Base-by-base conservation (phyloP, 2,888 invertebrate species). In the Hypomecis atomaria region DNA sequence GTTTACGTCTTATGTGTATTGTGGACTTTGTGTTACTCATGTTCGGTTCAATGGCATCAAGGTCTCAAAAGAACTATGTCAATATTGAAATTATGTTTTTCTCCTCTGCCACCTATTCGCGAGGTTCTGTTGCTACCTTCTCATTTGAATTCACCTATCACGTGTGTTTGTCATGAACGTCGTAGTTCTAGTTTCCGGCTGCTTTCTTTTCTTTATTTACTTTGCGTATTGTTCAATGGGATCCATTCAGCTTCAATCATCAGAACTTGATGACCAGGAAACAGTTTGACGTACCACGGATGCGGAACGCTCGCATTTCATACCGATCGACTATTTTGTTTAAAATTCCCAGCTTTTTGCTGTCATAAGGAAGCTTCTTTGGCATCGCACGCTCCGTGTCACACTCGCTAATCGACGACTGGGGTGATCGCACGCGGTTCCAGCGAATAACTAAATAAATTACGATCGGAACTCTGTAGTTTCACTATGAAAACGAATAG, bases 381-480 rank as follows among this genome's bases (percentile, higher is more conserved):
- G 65, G 75, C 77, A 74, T 70, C 71, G 70, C 75, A 69, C 57
- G 74, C 67, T 66, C 62, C 64, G 71, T 76, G 73, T 59, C 72
- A 77, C 84, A 87, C 75, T 86, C 73, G 67, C 66, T 74, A 78
- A 62, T 70, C 66, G 71, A 69, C 75, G 69, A 69, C 72, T 75
- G 80, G 49, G 59, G 73, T 74, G 78, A 66, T 54, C 78, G 82
- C 82, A 76, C 83, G 85, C 69, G 64, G 71, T 72, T 74, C 56
- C 11, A 13, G 57, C 66, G 59, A 66, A 71, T 68, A 59, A 61
- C 40, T 34, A 63, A 68, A 69, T 63, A 59, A 68, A 69, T 70
- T 66, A 67, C 62, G 55, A 59, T 67, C 55, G 56, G 57, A 66
- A 47, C 53, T 59, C 40, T 34, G 34, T 33, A 1, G 34, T 65